Conservation (phyloP, 2,888 invertebrate genomes). For the Panopea generosa region DNA sequence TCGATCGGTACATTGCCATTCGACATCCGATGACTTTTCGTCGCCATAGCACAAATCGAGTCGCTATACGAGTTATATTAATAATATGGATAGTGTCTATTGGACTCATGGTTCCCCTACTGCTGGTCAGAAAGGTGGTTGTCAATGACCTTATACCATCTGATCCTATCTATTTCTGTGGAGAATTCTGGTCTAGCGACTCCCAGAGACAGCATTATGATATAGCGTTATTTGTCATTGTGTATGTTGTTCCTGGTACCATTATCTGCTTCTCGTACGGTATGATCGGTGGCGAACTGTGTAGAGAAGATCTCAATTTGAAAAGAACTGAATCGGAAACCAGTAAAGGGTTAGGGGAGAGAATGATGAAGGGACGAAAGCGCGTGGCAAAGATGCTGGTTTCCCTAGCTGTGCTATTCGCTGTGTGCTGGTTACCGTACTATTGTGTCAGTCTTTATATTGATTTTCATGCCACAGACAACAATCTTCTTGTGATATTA, state of each 20-base stretch:
- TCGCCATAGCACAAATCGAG: conserved; percentile 89
- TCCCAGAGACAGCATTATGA: conserved; percentile 88
- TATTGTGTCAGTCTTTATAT: conserved; percentile 89
- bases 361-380: conserved; percentile 88
- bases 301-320: conserved; percentile 72
- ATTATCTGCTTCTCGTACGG: conserved; percentile 84
- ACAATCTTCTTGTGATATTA: conserved; percentile 83
- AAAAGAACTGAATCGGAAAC: conserved; percentile 75
- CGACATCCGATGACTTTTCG: conserved; percentile 91
- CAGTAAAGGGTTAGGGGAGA: conserved; percentile 68
- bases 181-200: conserved; percentile 88
- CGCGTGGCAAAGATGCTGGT: conserved; percentile 92
- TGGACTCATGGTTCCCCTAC: conserved; percentile 89
- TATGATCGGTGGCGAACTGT: conserved; percentile 86
- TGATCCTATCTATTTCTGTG: conserved; percentile 86
- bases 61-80: conserved; percentile 88
- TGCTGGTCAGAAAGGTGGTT: conserved; percentile 86
- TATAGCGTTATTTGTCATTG: conserved; percentile 90
- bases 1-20: conserved; percentile 90
- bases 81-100: conserved; percentile 89
- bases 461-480: conserved; percentile 86
- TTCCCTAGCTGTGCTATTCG: conserved; percentile 91
- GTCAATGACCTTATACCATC: conserved; percentile 57
- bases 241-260: conserved; percentile 91
- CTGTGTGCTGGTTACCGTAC: conserved; percentile 92